Evolutionary conservation across 2,797 vertebrate genomes (phyloP), one percentile per base, ranked within the genome.

Genomic region (Botia kubotai): DNA sequence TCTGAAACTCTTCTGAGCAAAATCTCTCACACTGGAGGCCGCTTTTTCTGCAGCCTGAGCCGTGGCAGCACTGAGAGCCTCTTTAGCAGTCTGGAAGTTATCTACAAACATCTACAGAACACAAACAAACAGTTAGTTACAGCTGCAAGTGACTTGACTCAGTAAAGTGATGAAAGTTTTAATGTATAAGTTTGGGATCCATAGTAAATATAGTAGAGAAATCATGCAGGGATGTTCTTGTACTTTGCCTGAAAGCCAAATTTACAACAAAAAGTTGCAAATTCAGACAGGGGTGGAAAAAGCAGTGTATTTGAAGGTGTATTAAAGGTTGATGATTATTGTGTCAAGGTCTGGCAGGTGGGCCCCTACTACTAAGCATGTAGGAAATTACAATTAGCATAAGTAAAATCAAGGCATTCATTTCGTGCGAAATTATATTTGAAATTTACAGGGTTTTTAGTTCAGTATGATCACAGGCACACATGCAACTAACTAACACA

Each of bases 41-140:
- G 98, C 98, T 83, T 95, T 97, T 82, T 97, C 97, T 0, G 98
- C 97, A 0, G 97, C 98, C 78, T 98, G 96, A 19, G 89, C 95
- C 0, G 97, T 98, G 0, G 97, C 97, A 0, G 92, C 89, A 26
- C 94, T 96, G 86, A 99, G 80, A 1, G 95, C 95, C 69, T 94
- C 95, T 88, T 96, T 97, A 8, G 96, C 96, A 0, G 88, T 90
- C 87, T 99, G 95, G 94, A 96, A 96, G 86, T 93, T 93, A 87
- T 92, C 87, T 79, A 88, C 85, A 81, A 88, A 89, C 46, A 52
- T 86, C 88, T 89, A 75, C 21, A 67, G 78, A 80, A 79, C 46
- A 72, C 0, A 26, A 39, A 3, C 76, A 67, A 33, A 36, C 19
- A 72, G 57, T 77, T 33, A 70, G 29, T 36, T 71, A 76, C 70